phyloP scores from a whole-genome alignment of 2,888 invertebrate species.

The Eumacrocentrus americanus region DNA sequence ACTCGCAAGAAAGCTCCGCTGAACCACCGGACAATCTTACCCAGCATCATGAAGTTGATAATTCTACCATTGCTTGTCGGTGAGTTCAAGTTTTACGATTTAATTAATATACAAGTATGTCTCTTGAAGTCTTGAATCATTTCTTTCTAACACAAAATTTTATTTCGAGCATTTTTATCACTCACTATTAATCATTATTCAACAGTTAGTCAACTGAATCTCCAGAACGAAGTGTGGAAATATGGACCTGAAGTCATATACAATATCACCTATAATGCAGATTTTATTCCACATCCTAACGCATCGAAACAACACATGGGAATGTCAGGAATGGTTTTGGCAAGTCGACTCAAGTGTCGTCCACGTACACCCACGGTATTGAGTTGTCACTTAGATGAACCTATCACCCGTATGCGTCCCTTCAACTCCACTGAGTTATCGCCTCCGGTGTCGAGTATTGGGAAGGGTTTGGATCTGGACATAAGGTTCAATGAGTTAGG shows the following conservation, averaged over 20 bases:
- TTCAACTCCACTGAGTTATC: neutral
- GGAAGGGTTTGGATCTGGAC: conserved; percentile 33
- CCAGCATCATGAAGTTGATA: conserved; percentile 17
- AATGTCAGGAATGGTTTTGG: neutral
- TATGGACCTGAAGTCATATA: conserved; percentile 29
- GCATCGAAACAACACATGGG: neutral
- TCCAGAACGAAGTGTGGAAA: conserved; percentile 17
- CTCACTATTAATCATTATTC: neutral
- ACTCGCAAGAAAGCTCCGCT: neutral
- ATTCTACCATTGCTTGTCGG: conserved; percentile 12
- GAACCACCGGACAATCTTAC: no score
- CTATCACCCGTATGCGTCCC: neutral
- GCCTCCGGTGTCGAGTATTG: neutral
- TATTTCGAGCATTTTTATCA: neutral
- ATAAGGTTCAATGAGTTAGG: conserved; percentile 43
- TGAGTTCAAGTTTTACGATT: no score
- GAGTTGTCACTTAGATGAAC: conserved; percentile 22
- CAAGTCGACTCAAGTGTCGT: conserved; percentile 22
- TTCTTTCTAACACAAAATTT: neutral
- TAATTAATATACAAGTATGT: neutral
- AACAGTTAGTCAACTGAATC: neutral
- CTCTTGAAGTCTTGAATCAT: no score
- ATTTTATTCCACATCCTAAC: conserved; percentile 1
- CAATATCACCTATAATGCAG: conserved; percentile 17
- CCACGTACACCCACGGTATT: conserved; percentile 7